Evolutionary conservation across 2,888 invertebrate genomes (phyloP).

Genomic region (Amblyjoppa proteus): DNA sequence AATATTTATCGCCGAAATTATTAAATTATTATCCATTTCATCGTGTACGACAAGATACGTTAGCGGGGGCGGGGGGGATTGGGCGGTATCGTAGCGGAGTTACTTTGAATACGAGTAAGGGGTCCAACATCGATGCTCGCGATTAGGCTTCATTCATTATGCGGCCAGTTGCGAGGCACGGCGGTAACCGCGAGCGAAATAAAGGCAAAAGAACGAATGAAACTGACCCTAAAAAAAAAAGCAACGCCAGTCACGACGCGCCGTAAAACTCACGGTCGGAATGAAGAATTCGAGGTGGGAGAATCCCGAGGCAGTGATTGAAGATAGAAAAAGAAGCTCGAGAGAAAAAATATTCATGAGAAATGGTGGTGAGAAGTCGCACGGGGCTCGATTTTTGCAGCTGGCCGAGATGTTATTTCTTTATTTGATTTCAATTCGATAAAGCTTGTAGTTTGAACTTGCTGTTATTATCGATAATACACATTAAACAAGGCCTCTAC

Average conservation of each 20-base stretch:
- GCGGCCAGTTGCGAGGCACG: constrained; percentile 64
- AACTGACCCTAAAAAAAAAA: constrained; percentile 24
- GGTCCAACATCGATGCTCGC: constrained; percentile 67
- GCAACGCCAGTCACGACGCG: constrained; percentile 50
- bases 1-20: constrained; percentile 61
- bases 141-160: constrained; percentile 72
- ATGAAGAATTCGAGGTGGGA: constrained; percentile 55
- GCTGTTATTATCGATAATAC: background rate
- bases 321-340: constrained; percentile 35
- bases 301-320: constrained; percentile 26
- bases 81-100: constrained; percentile 33
- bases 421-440: background rate
- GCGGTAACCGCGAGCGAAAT: constrained; percentile 56
- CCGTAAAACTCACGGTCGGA: constrained; percentile 57
- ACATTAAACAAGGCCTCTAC: background rate
- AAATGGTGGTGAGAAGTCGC: constrained; percentile 17
- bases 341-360: constrained; percentile 47
- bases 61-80: constrained; percentile 25
- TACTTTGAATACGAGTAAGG: constrained; percentile 63
- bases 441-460: background rate
- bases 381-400: constrained; percentile 33
- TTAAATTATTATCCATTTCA: constrained; percentile 61
- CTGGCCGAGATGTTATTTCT: constrained; percentile 22
- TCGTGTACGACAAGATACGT: constrained; percentile 58
- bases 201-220: constrained; percentile 46